Percentiles rank a stretch among this genome's conserved stretches.
These are phyloP conservation scores for Lithophane semibrunnea DNA, from an alignment of 2,888 invertebrate genomes.

Conservation along the genomic window DNA sequence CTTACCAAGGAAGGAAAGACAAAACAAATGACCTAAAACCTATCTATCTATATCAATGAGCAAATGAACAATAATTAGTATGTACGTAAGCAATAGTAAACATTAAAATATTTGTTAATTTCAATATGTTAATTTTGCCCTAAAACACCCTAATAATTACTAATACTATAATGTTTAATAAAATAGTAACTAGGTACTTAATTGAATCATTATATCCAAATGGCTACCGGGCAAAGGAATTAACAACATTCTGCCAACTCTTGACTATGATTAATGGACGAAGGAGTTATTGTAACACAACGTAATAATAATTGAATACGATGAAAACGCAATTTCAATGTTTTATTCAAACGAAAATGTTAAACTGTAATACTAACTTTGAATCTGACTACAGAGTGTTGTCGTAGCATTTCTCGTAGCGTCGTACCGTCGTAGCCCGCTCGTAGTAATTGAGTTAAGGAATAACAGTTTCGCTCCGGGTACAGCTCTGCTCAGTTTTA, in stretches of 20 bases:
- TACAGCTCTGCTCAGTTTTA: conserved; percentile 47
- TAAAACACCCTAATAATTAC: neutral
- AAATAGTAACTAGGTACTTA: neutral
- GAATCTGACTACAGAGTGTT: conserved; percentile 55
- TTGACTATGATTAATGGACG: conserved; percentile 24
- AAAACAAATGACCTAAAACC: neutral
- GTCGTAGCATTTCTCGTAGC: conserved; percentile 59
- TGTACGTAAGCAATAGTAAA: neutral
- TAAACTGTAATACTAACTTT: conserved; percentile 54
- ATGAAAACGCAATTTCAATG: conserved; percentile 53
- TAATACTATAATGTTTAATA: neutral
- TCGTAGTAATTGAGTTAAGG: conserved; percentile 55
- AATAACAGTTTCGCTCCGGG: conserved; percentile 48
- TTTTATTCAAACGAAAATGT: conserved; percentile 43
- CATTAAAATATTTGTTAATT: neutral
- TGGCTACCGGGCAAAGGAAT: conserved; percentile 15
- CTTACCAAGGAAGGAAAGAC: neutral
- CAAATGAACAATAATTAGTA: neutral
- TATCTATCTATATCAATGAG: neutral
- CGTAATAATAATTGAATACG: conserved; percentile 47
- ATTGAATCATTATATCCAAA: neutral
- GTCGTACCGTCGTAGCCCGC: conserved; percentile 51
- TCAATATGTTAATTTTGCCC: neutral
- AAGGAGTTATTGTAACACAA: conserved; percentile 44
- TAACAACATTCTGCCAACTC: conserved; percentile 9